These are phyloP conservation scores for Gymnoscopelus braueri DNA, from an alignment of 2,797 vertebrate genomes.

Conservation along the genomic window DNA sequence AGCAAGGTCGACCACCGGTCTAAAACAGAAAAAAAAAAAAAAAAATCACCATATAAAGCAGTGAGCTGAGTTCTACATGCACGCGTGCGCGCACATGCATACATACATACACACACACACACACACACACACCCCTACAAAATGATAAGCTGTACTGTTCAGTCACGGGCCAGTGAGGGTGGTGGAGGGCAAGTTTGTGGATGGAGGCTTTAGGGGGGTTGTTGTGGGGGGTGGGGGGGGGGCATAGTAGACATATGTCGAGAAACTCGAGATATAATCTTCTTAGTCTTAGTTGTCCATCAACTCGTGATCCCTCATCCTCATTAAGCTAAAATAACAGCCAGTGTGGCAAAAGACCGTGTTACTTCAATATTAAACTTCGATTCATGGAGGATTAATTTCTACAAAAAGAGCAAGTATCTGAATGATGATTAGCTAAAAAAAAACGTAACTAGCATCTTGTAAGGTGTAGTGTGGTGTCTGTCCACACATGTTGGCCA, in stretches of 20 bases:
- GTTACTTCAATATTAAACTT: conserved; percentile 28
- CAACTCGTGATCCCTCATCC: conserved; percentile 70
- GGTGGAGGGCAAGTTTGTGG: no score
- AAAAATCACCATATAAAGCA: conserved; percentile 77
- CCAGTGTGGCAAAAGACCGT: conserved; percentile 41
- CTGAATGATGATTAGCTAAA: background rate
- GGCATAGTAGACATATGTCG: conserved; percentile 68
- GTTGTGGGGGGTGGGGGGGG: conserved; percentile 2
- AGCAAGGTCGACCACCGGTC: conserved; percentile 58
- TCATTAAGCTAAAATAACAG: conserved; percentile 66
- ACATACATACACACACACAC: conserved; percentile 20
- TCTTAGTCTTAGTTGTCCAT: conserved; percentile 77
- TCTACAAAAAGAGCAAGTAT: conserved; percentile 38
- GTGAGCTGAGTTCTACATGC: conserved; percentile 23
- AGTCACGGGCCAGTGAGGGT: conserved; percentile 17
- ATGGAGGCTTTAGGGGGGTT: background rate
- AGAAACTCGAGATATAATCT: conserved; percentile 79
- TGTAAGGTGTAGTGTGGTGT: background rate
- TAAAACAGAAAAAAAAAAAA: conserved; percentile 31
- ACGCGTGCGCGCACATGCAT: background rate
- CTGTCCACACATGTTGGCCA: no score
- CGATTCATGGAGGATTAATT: conserved; percentile 16
- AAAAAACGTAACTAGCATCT: background rate
- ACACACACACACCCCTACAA: conserved; percentile 15
- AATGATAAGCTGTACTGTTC: conserved; percentile 40